phyloP scores from a whole-genome alignment of 2,797 vertebrate genomes.

The Pampus argenteus region DNA sequence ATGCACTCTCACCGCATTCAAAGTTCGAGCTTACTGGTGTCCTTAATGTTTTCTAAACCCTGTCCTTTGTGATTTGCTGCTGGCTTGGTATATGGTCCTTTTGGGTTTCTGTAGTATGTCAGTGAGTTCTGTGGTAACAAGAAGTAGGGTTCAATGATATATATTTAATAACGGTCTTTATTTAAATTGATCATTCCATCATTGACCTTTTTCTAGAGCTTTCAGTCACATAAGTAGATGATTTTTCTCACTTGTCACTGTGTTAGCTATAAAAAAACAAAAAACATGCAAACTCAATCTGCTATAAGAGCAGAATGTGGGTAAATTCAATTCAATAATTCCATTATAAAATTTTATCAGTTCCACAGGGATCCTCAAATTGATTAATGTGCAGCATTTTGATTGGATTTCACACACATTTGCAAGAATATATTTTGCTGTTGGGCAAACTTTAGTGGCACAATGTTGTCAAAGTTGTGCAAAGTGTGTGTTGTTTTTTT shows the following conservation, averaged over 20 bases:
- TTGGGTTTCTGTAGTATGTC: conserved; percentile 15
- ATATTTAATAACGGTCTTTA: conserved; percentile 1
- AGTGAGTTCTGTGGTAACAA: conserved; percentile 12
- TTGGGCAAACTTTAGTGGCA: too few species aligned
- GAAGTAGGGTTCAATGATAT: conserved; percentile 38
- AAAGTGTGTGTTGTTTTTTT: background rate
- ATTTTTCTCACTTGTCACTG: too few species aligned
- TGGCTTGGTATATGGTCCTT: conserved; percentile 29
- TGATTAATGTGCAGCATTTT: background rate
- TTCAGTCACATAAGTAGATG: background rate
- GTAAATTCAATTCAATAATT: background rate
- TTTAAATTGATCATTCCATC: background rate
- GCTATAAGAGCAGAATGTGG: background rate
- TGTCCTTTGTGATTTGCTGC: conserved; percentile 37
- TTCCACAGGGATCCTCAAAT: background rate
- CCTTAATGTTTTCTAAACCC: conserved; percentile 27
- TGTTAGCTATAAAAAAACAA: too few species aligned
- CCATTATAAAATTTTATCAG: background rate
- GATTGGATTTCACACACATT: background rate
- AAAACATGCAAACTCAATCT: background rate
- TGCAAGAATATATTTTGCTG: too few species aligned
- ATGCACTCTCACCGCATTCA: conserved; percentile 2
- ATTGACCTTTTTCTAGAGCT: background rate
- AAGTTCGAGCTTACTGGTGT: conserved; percentile 17
- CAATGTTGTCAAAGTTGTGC: background rate